phyloP scores from a whole-genome alignment of 1,140 invertebrate genomes.

The Manduca sexta region DNA sequence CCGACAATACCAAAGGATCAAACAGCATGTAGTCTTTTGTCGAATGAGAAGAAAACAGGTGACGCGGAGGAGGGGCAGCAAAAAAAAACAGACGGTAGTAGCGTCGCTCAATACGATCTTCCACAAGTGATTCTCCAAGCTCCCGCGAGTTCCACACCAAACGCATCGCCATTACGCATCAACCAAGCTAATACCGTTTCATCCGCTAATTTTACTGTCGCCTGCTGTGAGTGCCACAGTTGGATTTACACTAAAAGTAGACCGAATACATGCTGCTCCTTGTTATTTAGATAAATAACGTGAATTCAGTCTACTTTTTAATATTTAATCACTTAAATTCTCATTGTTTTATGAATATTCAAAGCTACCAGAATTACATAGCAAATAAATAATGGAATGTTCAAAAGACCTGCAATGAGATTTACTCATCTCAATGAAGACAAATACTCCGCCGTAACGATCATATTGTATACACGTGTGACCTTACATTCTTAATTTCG shows the following conservation, averaged over 20 bases:
- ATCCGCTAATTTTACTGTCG: slow-evolving; percentile 76
- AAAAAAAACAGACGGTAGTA: slow-evolving; percentile 74
- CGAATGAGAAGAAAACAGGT: slow-evolving; percentile 50
- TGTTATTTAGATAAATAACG: background rate
- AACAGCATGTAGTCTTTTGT: slow-evolving; percentile 59
- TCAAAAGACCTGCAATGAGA: too few relatives aligned
- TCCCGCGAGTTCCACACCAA: slow-evolving; percentile 77
- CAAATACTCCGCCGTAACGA: too few relatives aligned
- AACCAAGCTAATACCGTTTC: slow-evolving; percentile 63
- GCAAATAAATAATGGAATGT: too few relatives aligned
- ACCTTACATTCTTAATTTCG: too few relatives aligned
- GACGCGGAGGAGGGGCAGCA: slow-evolving; percentile 59
- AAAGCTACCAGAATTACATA: background rate
- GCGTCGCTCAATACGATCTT: slow-evolving; percentile 68
- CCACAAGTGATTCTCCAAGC: slow-evolving; percentile 84
- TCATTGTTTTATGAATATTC: slow-evolving; percentile 28
- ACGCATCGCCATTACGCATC: slow-evolving; percentile 76
- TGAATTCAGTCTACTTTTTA: slow-evolving; percentile 47
- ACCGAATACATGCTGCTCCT: slow-evolving; percentile 32
- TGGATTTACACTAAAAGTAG: slow-evolving; percentile 44
- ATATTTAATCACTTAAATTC: slow-evolving; percentile 37
- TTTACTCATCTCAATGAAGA: too few relatives aligned
- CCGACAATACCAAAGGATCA: slow-evolving; percentile 57
- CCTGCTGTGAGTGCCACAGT: slow-evolving; percentile 83
- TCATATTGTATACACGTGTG: too few relatives aligned